These are phyloP conservation scores for Enteromius trimaculatus DNA, from an alignment of 2,797 vertebrate species.

Conservation along the genomic window DNA sequence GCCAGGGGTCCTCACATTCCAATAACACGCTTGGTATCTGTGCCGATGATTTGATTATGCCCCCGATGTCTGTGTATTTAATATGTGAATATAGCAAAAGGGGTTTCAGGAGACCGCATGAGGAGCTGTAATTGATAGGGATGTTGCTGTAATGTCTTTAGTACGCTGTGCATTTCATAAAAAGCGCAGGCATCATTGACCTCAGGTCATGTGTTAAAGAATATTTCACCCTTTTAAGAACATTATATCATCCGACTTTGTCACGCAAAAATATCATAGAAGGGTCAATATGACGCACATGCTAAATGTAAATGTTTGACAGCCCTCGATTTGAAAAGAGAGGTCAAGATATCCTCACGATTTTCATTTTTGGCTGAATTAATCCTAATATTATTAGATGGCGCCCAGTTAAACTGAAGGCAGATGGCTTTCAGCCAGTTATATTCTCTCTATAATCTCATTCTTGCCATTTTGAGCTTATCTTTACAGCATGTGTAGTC, in stretches of 20 bases:
- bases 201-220: constrained; percentile 12
- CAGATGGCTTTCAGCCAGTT: constrained; percentile 2
- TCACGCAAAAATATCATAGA: background rate
- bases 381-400: background rate
- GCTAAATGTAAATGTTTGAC: background rate
- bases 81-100: constrained; percentile 14
- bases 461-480: constrained; percentile 35
- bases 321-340: background rate
- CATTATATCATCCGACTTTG: background rate
- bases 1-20: constrained; percentile 16
- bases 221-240: background rate
- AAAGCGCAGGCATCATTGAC: background rate
- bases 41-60: constrained; percentile 27
- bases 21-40: constrained; percentile 32
- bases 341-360: background rate
- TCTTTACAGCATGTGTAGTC: constrained; percentile 42
- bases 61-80: background rate
- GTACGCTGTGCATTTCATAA: background rate
- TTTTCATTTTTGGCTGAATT: background rate
- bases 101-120: constrained; percentile 14
- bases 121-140: constrained; percentile 30
- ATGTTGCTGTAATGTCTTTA: constrained; percentile 2
- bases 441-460: constrained; percentile 2
- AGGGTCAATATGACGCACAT: background rate
- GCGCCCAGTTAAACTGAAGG: background rate